Evolutionary conservation across 2,797 vertebrate genomes (phyloP).

Genomic region (Parauchenoglanis punctatus): DNA sequence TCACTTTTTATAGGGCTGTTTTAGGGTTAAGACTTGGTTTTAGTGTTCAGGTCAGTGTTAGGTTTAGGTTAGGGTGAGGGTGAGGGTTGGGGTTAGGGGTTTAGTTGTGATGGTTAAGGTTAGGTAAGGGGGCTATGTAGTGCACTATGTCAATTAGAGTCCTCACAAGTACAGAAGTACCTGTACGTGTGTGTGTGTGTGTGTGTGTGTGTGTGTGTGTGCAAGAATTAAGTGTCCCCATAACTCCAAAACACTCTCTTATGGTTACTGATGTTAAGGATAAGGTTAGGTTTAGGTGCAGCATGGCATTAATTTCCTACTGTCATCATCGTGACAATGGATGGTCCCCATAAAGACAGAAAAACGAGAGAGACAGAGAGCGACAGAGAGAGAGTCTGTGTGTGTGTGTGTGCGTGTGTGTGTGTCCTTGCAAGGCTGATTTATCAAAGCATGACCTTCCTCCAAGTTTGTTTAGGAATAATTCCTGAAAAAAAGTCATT

Average conservation of each 20-base stretch:
- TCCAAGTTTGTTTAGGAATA: conserved; percentile 22
- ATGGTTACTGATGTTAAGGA: neutral
- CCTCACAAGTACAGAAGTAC: too few species aligned
- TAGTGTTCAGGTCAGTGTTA: too few species aligned
- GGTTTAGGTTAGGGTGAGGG: too few species aligned
- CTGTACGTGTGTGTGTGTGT: conserved; percentile 7
- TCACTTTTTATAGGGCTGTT: too few species aligned
- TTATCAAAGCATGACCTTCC: conserved; percentile 24
- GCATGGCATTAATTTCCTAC: neutral
- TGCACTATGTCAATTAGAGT: too few species aligned
- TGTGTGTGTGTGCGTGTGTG: neutral
- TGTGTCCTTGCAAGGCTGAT: conserved; percentile 15
- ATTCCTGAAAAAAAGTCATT: neutral
- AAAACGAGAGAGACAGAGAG: neutral
- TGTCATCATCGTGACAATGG: neutral
- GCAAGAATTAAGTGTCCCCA: neutral
- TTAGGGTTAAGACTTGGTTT: too few species aligned
- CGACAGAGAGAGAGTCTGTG: neutral
- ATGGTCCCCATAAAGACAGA: neutral
- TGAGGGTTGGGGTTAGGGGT: too few species aligned
- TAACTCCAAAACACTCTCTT: neutral
- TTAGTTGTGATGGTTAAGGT: too few species aligned
- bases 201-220: neutral
- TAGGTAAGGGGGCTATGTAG: too few species aligned
- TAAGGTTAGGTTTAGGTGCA: neutral